Percentiles rank a stretch among this genome's conserved stretches.
These are phyloP conservation scores for Danaus plexippus DNA, from an alignment of 1,140 invertebrate species.

Conservation along the genomic window DNA sequence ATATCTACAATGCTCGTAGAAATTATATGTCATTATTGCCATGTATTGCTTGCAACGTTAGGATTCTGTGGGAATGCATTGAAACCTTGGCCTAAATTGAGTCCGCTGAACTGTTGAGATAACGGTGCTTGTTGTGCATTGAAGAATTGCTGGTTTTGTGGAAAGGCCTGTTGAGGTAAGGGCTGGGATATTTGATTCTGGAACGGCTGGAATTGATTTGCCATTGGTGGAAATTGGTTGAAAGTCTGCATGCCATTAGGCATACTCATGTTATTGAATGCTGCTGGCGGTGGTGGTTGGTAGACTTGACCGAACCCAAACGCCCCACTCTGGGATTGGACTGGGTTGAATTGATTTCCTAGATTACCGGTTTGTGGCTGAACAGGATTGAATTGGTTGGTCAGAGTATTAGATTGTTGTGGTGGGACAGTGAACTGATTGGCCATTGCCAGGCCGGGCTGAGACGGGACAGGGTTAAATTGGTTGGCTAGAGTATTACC, in stretches of 20 bases:
- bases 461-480: constrained; percentile 34
- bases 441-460: constrained; percentile 5
- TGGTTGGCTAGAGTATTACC: constrained; percentile 5
- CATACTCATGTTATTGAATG: constrained; percentile 31
- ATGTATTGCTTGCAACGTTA: constrained; percentile 56
- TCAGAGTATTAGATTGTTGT: constrained; percentile 19
- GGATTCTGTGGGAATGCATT: constrained; percentile 47
- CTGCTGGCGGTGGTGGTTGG: constrained; percentile 15
- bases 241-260: constrained; percentile 51
- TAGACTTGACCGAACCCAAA: constrained; percentile 22
- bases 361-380: constrained; percentile 22
- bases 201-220: constrained; percentile 44
- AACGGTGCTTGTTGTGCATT: constrained; percentile 37
- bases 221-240: constrained; percentile 45
- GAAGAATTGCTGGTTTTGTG: constrained; percentile 22
- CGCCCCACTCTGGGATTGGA: constrained; percentile 9
- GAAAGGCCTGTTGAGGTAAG: constrained; percentile 19
- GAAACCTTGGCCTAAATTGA: constrained; percentile 58
- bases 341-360: constrained; percentile 25
- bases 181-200: constrained; percentile 29
- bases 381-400: constrained; percentile 19
- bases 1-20: constrained; percentile 15
- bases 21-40: constrained; percentile 40
- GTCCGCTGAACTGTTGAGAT: constrained; percentile 47
- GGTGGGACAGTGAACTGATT: constrained; percentile 10